Conservation (phyloP, 2,113 vertebrate genomes). For the Pachyramphus minor region DNA sequence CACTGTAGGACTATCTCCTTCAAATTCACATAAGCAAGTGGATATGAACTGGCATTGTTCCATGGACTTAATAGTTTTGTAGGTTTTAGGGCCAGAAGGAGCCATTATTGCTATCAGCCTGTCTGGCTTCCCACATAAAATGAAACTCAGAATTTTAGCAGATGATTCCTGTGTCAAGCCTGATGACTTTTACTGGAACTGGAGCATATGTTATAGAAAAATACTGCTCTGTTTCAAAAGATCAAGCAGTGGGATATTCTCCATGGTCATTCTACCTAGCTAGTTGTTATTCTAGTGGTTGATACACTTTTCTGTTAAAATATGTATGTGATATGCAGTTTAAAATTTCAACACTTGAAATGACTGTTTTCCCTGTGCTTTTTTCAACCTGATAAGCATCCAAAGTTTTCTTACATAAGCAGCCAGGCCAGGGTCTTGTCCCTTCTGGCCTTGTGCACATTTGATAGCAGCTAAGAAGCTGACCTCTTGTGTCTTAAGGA, state of each 20-base stretch:
- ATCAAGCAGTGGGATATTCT: background rate
- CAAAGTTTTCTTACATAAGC: background rate
- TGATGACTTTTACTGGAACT: background rate
- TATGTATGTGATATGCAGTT: background rate
- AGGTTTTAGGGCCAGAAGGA: background rate
- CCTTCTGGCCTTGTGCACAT: background rate
- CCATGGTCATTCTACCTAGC: background rate
- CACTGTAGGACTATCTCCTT: background rate
- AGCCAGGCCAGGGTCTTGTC: background rate
- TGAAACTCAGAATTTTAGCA: background rate
- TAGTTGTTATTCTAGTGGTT: background rate
- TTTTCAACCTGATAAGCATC: background rate
- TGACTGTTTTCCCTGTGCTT: background rate
- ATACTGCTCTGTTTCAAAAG: background rate
- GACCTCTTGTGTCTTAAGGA: background rate
- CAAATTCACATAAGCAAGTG: background rate
- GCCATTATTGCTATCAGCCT: background rate
- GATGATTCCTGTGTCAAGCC: background rate
- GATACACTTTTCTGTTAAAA: background rate
- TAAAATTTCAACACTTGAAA: background rate
- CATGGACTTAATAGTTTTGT: background rate
- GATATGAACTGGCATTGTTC: background rate
- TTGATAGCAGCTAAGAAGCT: background rate
- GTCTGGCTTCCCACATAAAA: background rate
- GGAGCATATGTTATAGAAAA: background rate